Evolutionary conservation across 2,888 invertebrate genomes (phyloP), one percentile per base, ranked within the genome.

Genomic region (Podotricha telesiphe): DNA sequence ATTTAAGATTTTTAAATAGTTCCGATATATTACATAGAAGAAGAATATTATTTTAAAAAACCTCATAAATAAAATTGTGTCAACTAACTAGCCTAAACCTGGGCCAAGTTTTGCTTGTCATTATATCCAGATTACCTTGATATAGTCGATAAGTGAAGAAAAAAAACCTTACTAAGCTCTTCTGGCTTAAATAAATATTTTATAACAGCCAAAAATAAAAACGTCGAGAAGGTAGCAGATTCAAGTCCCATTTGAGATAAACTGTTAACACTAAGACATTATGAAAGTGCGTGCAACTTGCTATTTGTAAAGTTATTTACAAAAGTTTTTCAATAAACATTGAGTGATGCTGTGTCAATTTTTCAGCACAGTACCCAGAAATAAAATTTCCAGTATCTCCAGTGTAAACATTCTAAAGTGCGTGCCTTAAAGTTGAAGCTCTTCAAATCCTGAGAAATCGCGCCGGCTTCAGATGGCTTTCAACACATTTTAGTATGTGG

Each of bases 391-490:
- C 67, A 70, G 70, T 70, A 73, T 72, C 73, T 71, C 63, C 65
- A 75, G 75, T 71, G 77, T 79, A 84, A 83, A 84, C 81, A 83
- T 77, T 77, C 80, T 76, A 78, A 84, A 85, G 83, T 86, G 87
- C 86, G 86, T 88, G 84, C 82, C 80, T 82, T 81, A 82, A 81
- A 76, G 80, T 83, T 80, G 75, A 79, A 80, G 80, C 80, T 78
- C 78, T 82, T 83, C 81, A 89, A 89, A 89, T 84, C 90, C 87
- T 87, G 87, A 88, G 88, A 88, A 87, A 91, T 91, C 86, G 86
- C 81, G 79, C 79, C 80, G 86, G 85, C 85, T 85, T 85, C 79
- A 76, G 77, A 70, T 83, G 82, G 77, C 86, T 88, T 86, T 89
- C 87, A 80, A 86, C 87, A 86, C 86, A 83, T 87, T 82, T 82